Base-by-base conservation (phyloP, 1,140 invertebrate genomes). In the Stratiolaelaps scimitus region DNA sequence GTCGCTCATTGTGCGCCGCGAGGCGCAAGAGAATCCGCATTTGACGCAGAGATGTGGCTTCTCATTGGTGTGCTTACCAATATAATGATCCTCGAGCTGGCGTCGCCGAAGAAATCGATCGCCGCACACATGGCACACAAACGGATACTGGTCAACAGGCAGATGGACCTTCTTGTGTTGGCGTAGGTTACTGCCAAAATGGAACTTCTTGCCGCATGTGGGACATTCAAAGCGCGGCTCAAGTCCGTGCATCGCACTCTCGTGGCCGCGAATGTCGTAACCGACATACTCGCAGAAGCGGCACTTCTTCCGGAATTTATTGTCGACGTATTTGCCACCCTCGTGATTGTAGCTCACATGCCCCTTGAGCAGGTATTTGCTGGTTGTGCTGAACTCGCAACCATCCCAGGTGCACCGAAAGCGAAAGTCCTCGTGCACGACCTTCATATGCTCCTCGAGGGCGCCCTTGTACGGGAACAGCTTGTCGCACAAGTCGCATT, bases 1-100 rank as follows among this genome's bases (percentile, higher is more conserved):
- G 53, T 60, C 53, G 53, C 53, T 60, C 53, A 60, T 60, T 60
- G 53, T 60, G 20, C 53, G 53, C 53, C 53, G 53, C 4, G 53
- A 60, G 15, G 53, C 53, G 53, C 53, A 60, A 20, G 53, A 60
- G 53, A 60, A 60, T 60, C 53, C 53, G 53, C 53, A 60, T 60
- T 60, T 60, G 53, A 60, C 53, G 53, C 53, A 60, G 34, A 60
- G 53, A 60, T 60, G 53, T 29, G 53, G 53, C 34, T 60, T 60
- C 34, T 60, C 53, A 34, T n/a, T 60, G 4, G 53, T 60, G 53
- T 60, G 53, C 26, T 60, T 60, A 17, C 53, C 53, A 34, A 60
- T 60, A 34, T 29, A 60, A 23, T 60, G 53, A 34, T 60, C 53
- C 34, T 60, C 53, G 10, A 60, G 53, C 23, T 60, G 53, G 15